phyloP scores from a whole-genome alignment of 2,888 invertebrate genomes.

The Calliscelio sp. region DNA sequence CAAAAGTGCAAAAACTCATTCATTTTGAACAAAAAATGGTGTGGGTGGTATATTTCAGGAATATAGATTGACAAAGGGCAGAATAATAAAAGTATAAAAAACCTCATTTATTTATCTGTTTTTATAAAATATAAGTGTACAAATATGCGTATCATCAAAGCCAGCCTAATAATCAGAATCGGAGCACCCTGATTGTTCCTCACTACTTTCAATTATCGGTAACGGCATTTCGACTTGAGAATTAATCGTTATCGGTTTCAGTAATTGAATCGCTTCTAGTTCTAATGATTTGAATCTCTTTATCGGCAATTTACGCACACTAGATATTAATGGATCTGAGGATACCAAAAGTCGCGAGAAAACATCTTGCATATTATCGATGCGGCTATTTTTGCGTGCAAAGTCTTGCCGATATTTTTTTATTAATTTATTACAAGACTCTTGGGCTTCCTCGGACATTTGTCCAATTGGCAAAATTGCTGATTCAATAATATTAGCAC shows the following conservation, averaged over 20 bases:
- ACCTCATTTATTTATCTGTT: conserved; percentile 19
- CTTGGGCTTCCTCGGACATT: conserved; percentile 36
- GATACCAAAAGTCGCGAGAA: conserved; percentile 25
- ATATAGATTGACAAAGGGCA: conserved; percentile 26
- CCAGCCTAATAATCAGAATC: conserved; percentile 22
- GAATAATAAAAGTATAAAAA: conserved; percentile 29
- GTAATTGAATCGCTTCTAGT: too few relatives aligned
- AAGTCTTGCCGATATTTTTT: conserved; percentile 5
- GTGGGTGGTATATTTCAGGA: conserved; percentile 29
- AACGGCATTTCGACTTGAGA: conserved; percentile 18
- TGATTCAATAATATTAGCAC: conserved; percentile 2
- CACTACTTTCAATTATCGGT: conserved; percentile 14
- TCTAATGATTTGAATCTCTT: conserved; percentile 20
- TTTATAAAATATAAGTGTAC: conserved; percentile 22
- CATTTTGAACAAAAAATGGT: conserved; percentile 19
- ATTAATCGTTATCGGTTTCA: conserved; percentile 18
- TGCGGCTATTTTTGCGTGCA: conserved; percentile 11
- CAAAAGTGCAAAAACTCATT: conserved; percentile 28
- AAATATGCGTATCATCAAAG: conserved; percentile 4
- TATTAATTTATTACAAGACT: conserved; percentile 22
- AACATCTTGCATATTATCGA: conserved; percentile 35
- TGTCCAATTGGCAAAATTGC: conserved; percentile 25
- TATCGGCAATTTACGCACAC: conserved; percentile 16
- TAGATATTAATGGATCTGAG: conserved; percentile 50
- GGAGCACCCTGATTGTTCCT: conserved; percentile 10